These are phyloP conservation scores for Zelostemma sp. DNA, from an alignment of 1,140 invertebrate species.

Conservation along the genomic window DNA sequence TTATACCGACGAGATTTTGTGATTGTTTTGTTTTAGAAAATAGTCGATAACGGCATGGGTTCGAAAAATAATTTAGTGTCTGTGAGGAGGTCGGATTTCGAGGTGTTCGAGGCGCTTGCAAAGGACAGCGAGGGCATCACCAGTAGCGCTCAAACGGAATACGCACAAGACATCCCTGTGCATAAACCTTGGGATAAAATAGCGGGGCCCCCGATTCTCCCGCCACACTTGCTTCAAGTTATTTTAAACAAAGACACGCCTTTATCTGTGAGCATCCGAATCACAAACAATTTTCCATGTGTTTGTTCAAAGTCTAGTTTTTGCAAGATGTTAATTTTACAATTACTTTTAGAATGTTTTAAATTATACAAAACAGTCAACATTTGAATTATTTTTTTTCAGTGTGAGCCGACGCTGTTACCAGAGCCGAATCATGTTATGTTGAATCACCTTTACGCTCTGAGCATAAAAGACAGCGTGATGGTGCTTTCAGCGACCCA, in stretches of 20 bases:
- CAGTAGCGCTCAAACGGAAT: conserved; percentile 82
- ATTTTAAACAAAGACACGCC: conserved; percentile 99
- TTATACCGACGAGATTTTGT: no score
- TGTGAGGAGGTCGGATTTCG: conserved; percentile 95
- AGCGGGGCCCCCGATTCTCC: conserved; percentile 95
- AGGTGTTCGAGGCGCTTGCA: conserved; percentile 96
- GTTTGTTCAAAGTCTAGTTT: no score
- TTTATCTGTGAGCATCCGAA: conserved; percentile 80
- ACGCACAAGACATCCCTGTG: conserved; percentile 90
- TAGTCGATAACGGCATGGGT: conserved; percentile 88
- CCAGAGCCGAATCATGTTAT: conserved; percentile 99
- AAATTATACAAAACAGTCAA: conserved; percentile 12
- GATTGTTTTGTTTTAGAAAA: conserved; percentile 74
- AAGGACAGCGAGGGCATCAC: conserved; percentile 88
- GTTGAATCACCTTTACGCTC: conserved; percentile 99
- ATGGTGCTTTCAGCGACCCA: conserved; percentile 99
- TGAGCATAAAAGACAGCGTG: conserved; percentile 99
- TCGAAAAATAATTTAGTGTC: conserved; percentile 92
- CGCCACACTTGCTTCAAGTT: conserved; percentile 97
- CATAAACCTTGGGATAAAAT: conserved; percentile 92
- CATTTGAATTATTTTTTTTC: conserved; percentile 57
- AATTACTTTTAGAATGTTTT: no score
- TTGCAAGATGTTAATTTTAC: no score
- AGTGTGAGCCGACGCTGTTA: conserved; percentile 97
- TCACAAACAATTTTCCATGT: background rate